These are phyloP conservation scores for Xenopus petersii DNA, from an alignment of 2,797 vertebrate genomes.

Conservation along the genomic window DNA sequence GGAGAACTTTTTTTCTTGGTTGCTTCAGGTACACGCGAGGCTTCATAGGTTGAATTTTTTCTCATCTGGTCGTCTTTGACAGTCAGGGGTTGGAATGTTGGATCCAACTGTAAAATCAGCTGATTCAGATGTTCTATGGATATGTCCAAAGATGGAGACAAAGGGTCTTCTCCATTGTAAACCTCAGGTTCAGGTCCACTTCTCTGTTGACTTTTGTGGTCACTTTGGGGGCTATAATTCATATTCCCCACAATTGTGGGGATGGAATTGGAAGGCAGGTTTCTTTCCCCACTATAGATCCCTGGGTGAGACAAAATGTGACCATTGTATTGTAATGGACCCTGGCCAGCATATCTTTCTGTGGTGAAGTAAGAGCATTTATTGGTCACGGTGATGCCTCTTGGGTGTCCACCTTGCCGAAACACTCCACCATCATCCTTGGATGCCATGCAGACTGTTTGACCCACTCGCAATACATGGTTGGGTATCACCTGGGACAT, in stretches of 20 bases:
- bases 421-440: constrained; percentile 55
- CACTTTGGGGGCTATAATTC: not conserved
- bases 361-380: constrained; percentile 62
- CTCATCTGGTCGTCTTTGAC: constrained; percentile 10
- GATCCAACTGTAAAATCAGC: constrained; percentile 86
- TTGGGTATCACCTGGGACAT: constrained; percentile 77
- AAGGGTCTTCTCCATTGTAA: constrained; percentile 19
- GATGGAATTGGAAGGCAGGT: constrained; percentile 21
- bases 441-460: constrained; percentile 64
- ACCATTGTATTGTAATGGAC: constrained; percentile 23
- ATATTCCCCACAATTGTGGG: accelerated
- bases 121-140: constrained; percentile 81
- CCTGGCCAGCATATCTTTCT: constrained; percentile 53
- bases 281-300: not conserved
- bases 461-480: constrained; percentile 76
- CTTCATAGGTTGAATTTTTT: constrained; percentile 12
- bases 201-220: not conserved
- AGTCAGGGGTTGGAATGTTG: constrained; percentile 75
- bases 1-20: constrained; percentile 47
- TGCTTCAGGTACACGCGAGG: accelerated
- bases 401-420: constrained; percentile 11
- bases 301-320: not conserved
- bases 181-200: accelerated
- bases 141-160: constrained; percentile 70
- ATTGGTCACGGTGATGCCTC: constrained; percentile 44